A percentile compares a stretch with the other conserved stretches of the same genome.
Evolutionary conservation across 2,113 vertebrate genomes (phyloP).

Genomic region (Turnix velox): DNA sequence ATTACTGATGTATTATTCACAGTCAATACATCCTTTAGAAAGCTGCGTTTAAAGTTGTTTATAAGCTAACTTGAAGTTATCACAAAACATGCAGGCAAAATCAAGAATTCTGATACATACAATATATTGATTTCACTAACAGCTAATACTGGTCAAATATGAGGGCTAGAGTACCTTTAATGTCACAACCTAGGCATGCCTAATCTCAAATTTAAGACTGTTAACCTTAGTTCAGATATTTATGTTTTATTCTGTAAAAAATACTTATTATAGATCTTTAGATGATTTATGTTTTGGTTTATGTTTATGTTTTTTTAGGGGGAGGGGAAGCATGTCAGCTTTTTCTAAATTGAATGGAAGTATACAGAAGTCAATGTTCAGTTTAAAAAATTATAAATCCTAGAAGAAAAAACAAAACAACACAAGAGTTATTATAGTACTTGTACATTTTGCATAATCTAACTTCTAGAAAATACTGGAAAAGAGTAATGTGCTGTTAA

Average conservation of each 20-base stretch:
- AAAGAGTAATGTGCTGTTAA: neutral
- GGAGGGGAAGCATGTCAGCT: neutral
- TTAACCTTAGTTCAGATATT: neutral
- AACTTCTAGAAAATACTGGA: neutral
- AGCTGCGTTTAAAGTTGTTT: neutral
- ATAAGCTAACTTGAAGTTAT: neutral
- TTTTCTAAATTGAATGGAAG: neutral
- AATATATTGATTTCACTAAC: neutral
- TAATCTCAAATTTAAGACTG: neutral
- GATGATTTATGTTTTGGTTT: neutral
- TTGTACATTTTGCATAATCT: neutral
- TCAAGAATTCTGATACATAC: neutral
- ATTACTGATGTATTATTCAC: neutral
- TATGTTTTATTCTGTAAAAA: neutral
- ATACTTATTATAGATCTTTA: neutral
- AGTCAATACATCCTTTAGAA: neutral
- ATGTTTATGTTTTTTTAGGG: neutral
- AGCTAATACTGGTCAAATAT: neutral
- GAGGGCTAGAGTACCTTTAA: neutral
- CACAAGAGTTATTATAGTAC: neutral
- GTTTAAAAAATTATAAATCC: neutral
- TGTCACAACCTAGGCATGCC: neutral
- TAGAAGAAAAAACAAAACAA: neutral
- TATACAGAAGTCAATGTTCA: neutral
- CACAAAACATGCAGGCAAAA: neutral